phyloP scores from a whole-genome alignment of 2,888 invertebrate genomes.

The Luperina testacea region DNA sequence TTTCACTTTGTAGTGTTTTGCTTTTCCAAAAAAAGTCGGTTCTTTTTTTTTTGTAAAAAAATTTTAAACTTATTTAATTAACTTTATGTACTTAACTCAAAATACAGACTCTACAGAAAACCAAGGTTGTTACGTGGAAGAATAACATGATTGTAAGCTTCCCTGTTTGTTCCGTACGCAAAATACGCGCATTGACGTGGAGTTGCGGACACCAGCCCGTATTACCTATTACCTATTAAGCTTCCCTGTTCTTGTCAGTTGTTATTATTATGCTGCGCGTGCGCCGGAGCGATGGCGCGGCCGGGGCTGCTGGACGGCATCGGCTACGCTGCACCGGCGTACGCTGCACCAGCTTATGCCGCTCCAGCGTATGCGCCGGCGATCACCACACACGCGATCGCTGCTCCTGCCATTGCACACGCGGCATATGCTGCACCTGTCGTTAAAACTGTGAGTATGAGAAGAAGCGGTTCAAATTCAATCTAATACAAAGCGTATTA shows the following conservation, averaged over 20 bases:
- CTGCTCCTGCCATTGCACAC: constrained; percentile 51
- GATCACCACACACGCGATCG: constrained; percentile 47
- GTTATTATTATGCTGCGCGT: constrained; percentile 83
- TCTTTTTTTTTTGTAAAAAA: too few relatives aligned
- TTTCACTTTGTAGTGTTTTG: too few relatives aligned
- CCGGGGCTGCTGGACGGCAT: constrained; percentile 58
- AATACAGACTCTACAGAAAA: background rate
- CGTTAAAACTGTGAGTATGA: constrained; percentile 71
- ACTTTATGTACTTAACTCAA: too few relatives aligned
- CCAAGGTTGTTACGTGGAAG: background rate
- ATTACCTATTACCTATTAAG: too few relatives aligned
- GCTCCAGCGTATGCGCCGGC: constrained; percentile 55
- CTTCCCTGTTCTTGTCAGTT: constrained; percentile 69
- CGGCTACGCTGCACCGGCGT: constrained; percentile 60
- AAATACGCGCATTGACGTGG: too few relatives aligned
- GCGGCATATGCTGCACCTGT: constrained; percentile 55
- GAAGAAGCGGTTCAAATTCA: background rate
- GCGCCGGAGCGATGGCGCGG: constrained; percentile 73
- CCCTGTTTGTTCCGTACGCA: too few relatives aligned
- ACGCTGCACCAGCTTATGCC: constrained; percentile 55
- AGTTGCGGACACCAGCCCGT: too few relatives aligned
- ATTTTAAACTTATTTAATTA: background rate
- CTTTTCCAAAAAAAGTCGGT: too few relatives aligned
- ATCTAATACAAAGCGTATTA: background rate
- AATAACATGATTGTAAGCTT: background rate